A percentile compares a stretch with the other conserved stretches of the same genome.
Evolutionary conservation across 2,797 vertebrate species (phyloP).

Genomic region (Crenichthys baileyi): DNA sequence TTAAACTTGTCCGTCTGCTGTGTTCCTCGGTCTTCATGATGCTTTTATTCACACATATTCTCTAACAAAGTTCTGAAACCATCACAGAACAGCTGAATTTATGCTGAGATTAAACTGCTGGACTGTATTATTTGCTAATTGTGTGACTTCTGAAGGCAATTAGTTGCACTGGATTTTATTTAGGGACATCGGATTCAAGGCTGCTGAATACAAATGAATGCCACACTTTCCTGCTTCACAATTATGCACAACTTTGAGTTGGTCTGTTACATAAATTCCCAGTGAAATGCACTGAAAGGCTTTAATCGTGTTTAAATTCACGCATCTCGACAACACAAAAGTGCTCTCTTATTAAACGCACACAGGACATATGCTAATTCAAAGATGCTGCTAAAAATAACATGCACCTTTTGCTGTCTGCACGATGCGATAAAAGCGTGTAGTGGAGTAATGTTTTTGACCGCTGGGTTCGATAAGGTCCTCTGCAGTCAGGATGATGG

Average conservation of each 20-base stretch:
- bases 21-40: neutral
- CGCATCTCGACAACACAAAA: conserved; percentile 9
- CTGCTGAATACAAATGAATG: neutral
- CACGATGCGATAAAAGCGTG: conserved; percentile 35
- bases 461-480: conserved; percentile 49
- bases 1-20: neutral
- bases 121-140: neutral
- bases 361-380: conserved; percentile 47
- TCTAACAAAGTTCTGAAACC: neutral
- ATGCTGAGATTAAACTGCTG: neutral
- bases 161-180: neutral
- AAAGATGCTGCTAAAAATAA: conserved; percentile 54
- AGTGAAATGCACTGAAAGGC: neutral
- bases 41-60: neutral
- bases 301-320: neutral
- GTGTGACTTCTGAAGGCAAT: neutral
- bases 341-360: conserved; percentile 28
- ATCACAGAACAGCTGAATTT: neutral
- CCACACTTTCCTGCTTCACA: neutral
- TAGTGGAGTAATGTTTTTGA: conserved; percentile 21
- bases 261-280: neutral
- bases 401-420: conserved; percentile 17
- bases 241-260: neutral
- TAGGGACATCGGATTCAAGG: neutral
- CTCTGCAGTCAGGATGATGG: conserved; percentile 61